Evolutionary conservation across 2,888 invertebrate genomes (phyloP).

Genomic region (Dusona sp.): DNA sequence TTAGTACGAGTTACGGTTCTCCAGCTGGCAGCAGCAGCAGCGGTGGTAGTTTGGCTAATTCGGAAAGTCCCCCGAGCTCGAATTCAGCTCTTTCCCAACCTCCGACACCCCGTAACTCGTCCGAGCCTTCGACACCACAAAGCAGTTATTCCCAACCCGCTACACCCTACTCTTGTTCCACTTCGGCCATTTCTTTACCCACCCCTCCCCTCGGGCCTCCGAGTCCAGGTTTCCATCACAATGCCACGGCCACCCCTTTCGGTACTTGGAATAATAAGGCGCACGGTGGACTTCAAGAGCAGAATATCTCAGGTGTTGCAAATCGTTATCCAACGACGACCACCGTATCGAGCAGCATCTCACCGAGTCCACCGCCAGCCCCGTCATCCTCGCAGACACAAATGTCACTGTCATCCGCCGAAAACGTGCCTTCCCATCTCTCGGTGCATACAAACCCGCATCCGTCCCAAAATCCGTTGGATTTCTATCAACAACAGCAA

Average conservation of each 20-base stretch:
- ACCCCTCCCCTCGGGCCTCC: constrained; percentile 62
- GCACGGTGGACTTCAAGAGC: constrained; percentile 71
- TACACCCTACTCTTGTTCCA: constrained; percentile 80
- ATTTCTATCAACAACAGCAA: constrained; percentile 78
- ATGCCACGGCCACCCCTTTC: constrained; percentile 29
- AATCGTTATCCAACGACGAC: constrained; percentile 65
- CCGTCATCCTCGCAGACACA: constrained; percentile 74
- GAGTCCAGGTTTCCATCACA: constrained; percentile 52
- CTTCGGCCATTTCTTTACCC: constrained; percentile 71
- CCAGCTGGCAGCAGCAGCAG: constrained; percentile 86
- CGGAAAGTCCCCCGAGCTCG: constrained; percentile 84
- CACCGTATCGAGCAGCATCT: constrained; percentile 75
- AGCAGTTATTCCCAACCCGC: constrained; percentile 81
- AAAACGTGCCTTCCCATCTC: constrained; percentile 65
- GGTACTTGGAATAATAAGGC: constrained; percentile 33
- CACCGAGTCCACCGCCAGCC: constrained; percentile 75
- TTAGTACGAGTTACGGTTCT: constrained; percentile 93
- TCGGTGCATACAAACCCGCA: constrained; percentile 54
- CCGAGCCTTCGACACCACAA: constrained; percentile 82
- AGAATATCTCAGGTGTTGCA: constrained; percentile 43
- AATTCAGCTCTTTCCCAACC: constrained; percentile 80
- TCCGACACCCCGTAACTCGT: constrained; percentile 80
- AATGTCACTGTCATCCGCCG: constrained; percentile 46
- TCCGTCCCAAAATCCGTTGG: constrained; percentile 69
- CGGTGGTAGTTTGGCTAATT: constrained; percentile 85